Evolutionary conservation across 2,113 vertebrate species (phyloP).

Genomic region (Alethe castanea): DNA sequence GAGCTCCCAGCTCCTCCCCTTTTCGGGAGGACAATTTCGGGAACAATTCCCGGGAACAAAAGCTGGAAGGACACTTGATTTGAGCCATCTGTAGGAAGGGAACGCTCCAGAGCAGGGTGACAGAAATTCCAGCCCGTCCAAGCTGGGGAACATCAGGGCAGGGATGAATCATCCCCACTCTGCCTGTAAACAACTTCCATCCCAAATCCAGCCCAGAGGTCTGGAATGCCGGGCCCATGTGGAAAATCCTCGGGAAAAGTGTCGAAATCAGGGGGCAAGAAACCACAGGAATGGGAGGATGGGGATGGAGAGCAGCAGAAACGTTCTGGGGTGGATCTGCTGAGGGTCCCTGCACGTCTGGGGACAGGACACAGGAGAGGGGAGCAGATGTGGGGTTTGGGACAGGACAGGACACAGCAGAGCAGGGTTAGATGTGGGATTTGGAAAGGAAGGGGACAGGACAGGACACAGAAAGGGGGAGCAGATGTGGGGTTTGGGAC

Average conservation of each 20-base stretch:
- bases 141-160: too few species aligned
- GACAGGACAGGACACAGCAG: too few species aligned
- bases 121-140: constrained; percentile 37
- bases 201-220: too few species aligned
- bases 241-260: not conserved
- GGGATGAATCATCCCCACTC: not conserved
- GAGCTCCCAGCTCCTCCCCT: not conserved
- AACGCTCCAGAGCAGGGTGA: constrained; percentile 51
- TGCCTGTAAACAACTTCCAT: constrained; percentile 19
- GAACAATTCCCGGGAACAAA: constrained; percentile 70
- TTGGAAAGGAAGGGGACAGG: too few species aligned
- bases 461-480: too few species aligned
- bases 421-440: not conserved
- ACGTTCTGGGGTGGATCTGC: not conserved
- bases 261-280: not conserved
- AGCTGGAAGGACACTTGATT: constrained; percentile 76
- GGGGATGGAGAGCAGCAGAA: not conserved
- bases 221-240: not conserved
- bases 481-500: too few species aligned
- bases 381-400: too few species aligned
- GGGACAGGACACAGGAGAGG: too few species aligned
- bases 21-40: constrained; percentile 13
- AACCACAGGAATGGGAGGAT: not conserved
- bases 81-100: constrained; percentile 72
- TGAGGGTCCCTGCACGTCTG: fast-evolving